Conservation (phyloP, 2,888 invertebrate species). For the Hydropsyche betteni region DNA sequence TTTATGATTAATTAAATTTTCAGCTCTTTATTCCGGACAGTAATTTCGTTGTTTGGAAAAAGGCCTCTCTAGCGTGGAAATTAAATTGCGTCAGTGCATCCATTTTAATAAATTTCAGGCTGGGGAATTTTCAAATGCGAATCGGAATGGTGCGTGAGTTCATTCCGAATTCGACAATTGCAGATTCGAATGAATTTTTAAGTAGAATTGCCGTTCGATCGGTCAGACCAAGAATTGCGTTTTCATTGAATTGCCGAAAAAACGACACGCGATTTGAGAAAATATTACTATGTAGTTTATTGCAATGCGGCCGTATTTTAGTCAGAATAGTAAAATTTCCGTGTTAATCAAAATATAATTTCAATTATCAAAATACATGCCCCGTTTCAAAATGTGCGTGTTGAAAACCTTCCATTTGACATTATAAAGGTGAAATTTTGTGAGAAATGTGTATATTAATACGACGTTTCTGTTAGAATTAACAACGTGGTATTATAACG, state of each 20-base stretch:
- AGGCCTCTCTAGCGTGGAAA: neutral
- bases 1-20: too few relatives aligned
- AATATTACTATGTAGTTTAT: conserved; percentile 3
- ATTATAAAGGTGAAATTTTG: too few relatives aligned
- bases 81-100: neutral
- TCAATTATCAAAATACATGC: conserved; percentile 16
- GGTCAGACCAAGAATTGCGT: too few relatives aligned
- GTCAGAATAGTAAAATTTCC: neutral
- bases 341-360: conserved; percentile 1
- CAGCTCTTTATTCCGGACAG: too few relatives aligned
- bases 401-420: too few relatives aligned
- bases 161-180: neutral
- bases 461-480: too few relatives aligned
- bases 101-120: too few relatives aligned
- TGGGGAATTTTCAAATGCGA: too few relatives aligned
- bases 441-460: too few relatives aligned
- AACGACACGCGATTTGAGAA: neutral
- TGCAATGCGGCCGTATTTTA: neutral
- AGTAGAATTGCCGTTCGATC: neutral
- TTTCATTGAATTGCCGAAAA: neutral
- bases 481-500: too few relatives aligned
- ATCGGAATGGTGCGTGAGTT: neutral
- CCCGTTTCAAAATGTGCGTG: neutral
- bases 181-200: conserved; percentile 3
- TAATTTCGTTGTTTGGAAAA: neutral